These are phyloP conservation scores for Argyrosomus regius DNA, from an alignment of 2,797 vertebrate species.

Conservation along the genomic window DNA sequence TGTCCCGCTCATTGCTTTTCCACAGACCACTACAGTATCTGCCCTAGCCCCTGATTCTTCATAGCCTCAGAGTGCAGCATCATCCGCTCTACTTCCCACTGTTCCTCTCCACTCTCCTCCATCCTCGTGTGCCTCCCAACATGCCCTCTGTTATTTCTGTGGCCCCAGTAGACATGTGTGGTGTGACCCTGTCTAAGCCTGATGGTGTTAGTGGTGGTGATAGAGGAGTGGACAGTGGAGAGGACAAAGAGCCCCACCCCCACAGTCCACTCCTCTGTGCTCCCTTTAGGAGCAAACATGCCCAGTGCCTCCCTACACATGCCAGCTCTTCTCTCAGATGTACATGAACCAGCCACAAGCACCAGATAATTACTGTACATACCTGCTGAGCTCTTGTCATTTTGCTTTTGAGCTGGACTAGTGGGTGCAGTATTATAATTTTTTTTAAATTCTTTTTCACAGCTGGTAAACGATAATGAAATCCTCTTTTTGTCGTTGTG, in stretches of 20 bases:
- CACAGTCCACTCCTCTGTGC: slow-evolving; percentile 35
- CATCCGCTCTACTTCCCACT: slow-evolving; percentile 54
- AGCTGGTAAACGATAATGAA: neutral
- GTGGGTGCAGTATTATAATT: neutral
- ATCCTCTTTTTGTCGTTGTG: neutral
- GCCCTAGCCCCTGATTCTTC: slow-evolving; percentile 22
- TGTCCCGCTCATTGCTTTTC: slow-evolving; percentile 30
- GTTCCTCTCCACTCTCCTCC: slow-evolving; percentile 31
- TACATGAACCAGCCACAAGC: neutral
- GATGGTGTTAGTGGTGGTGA: slow-evolving; percentile 22
- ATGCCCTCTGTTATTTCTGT: slow-evolving; percentile 30
- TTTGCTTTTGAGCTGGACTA: slow-evolving; percentile 1
- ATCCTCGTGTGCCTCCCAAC: slow-evolving; percentile 33
- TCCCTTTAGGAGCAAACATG: slow-evolving; percentile 36
- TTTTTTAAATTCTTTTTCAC: neutral
- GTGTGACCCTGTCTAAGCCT: slow-evolving; percentile 55
- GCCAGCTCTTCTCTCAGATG: slow-evolving; percentile 16
- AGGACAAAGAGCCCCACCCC: too few species aligned
- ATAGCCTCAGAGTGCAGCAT: slow-evolving; percentile 26
- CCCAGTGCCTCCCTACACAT: slow-evolving; percentile 17
- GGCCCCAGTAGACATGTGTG: slow-evolving; percentile 45
- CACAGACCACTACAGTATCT: slow-evolving; percentile 25
- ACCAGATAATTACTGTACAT: slow-evolving; percentile 18
- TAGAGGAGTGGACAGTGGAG: neutral
- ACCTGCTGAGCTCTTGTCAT: slow-evolving; percentile 1